These are phyloP conservation scores for Dorcus parallelipipedus DNA, from an alignment of 2,888 invertebrate genomes.

Conservation along the genomic window DNA sequence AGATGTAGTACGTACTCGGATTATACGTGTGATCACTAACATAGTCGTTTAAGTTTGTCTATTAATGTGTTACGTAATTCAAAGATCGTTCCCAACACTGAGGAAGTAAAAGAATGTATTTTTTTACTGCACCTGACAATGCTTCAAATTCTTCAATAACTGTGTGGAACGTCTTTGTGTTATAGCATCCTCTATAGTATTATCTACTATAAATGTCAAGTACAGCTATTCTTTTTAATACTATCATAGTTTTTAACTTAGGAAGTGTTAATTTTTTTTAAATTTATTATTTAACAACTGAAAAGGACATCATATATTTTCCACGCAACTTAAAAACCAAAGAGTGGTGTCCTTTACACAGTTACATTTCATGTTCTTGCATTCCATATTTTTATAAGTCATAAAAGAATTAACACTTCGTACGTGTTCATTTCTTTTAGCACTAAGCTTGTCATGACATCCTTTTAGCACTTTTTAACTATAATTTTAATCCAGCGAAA, in stretches of 20 bases:
- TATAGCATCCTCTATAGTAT: not conserved
- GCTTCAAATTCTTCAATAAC: not conserved
- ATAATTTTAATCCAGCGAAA: not conserved
- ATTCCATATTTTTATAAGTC: not conserved
- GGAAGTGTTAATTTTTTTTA: not conserved
- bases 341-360: not conserved
- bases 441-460: not conserved
- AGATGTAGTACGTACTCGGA: conserved; percentile 15
- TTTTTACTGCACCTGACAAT: not conserved
- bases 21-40: conserved; percentile 19
- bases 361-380: not conserved
- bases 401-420: not conserved
- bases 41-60: not conserved
- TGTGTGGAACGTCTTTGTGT: not conserved
- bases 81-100: not conserved
- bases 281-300: not conserved
- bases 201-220: not conserved
- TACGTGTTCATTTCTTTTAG: not conserved
- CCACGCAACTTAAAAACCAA: not conserved
- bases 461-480: not conserved
- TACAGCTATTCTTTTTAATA: not conserved
- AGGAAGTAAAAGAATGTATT: not conserved
- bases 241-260: not conserved
- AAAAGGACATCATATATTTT: not conserved
- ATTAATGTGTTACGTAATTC: not conserved